Percentiles rank a stretch among this genome's conserved stretches.
Conservation (phyloP, 1,140 invertebrate genomes). For the Pseudomyrmex pallidus region DNA sequence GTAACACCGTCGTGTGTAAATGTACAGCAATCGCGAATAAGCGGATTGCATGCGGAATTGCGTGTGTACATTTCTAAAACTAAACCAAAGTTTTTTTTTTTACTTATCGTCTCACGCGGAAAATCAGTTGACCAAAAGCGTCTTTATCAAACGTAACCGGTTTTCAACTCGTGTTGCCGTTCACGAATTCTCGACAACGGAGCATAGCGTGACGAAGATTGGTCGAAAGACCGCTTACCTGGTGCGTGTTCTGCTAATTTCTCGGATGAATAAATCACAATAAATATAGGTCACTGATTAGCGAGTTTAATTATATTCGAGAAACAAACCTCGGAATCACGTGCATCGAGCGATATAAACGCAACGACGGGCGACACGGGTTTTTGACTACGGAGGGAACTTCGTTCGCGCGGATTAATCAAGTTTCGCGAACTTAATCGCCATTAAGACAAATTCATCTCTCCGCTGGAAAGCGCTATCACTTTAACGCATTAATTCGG, state of each 20-base stretch:
- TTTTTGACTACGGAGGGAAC: not conserved
- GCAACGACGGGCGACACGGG: not conserved
- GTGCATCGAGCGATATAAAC: not conserved
- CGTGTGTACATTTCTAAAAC: not conserved
- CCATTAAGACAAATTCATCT: not conserved
- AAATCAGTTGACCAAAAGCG: not conserved
- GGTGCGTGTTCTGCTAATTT: constrained; percentile 2
- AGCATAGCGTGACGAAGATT: constrained; percentile 1
- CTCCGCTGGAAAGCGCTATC: not conserved
- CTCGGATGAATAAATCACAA: not conserved
- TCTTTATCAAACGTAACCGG: constrained; percentile 14
- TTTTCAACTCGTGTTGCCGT: not conserved
- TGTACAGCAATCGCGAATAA: constrained; percentile 14
- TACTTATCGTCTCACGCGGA: not conserved
- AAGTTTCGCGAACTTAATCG: constrained; percentile 44
- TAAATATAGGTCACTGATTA: constrained; percentile 3
- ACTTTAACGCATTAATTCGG: constrained; percentile 70
- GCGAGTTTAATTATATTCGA: not conserved
- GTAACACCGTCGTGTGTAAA: not conserved
- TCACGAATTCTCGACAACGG: not conserved
- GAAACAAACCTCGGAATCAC: not conserved
- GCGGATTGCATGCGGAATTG: constrained; percentile 7
- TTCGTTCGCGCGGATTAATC: constrained; percentile 32
- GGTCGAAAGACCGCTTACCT: not conserved
- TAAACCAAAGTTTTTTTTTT: not conserved